Conservation (phyloP, 64 coral and sea anemone species). For the Pocillopora damicornis region DNA sequence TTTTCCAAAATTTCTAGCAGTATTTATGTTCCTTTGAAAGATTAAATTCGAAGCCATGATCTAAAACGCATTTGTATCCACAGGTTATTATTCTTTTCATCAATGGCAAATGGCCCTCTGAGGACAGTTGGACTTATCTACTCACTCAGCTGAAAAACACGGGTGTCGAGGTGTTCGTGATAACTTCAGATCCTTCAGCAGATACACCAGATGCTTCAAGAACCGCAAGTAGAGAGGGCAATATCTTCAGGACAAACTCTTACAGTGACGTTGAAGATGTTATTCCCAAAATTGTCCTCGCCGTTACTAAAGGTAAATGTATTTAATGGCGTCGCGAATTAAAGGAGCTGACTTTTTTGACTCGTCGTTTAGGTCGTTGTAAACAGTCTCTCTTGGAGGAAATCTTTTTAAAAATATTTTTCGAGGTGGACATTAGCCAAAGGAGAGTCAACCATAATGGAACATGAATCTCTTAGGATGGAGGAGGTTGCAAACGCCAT, state of each 20-base stretch:
- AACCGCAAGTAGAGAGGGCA: slow-evolving; percentile 9
- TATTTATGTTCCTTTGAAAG: background rate
- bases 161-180: slow-evolving; percentile 21
- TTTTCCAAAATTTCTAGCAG: too few relatives aligned
- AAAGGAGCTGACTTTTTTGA: background rate
- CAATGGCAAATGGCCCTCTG: slow-evolving; percentile 34
- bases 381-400: background rate
- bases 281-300: slow-evolving; percentile 28
- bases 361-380: background rate
- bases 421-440: too few relatives aligned
- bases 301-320: slow-evolving; percentile 17
- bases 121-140: background rate
- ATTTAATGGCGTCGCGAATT: too few relatives aligned
- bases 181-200: slow-evolving; percentile 26
- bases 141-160: slow-evolving; percentile 14
- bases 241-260: slow-evolving; percentile 29
- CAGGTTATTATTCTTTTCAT: slow-evolving; percentile 43
- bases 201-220: background rate
- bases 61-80: background rate
- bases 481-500: too few relatives aligned
- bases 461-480: too few relatives aligned
- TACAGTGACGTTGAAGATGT: slow-evolving; percentile 29
- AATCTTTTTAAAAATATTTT: too few relatives aligned
- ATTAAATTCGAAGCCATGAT: background rate
- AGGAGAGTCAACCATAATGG: too few relatives aligned